Conservation (phyloP, 2,797 vertebrate species). For the Phylloscopus collybita region DNA sequence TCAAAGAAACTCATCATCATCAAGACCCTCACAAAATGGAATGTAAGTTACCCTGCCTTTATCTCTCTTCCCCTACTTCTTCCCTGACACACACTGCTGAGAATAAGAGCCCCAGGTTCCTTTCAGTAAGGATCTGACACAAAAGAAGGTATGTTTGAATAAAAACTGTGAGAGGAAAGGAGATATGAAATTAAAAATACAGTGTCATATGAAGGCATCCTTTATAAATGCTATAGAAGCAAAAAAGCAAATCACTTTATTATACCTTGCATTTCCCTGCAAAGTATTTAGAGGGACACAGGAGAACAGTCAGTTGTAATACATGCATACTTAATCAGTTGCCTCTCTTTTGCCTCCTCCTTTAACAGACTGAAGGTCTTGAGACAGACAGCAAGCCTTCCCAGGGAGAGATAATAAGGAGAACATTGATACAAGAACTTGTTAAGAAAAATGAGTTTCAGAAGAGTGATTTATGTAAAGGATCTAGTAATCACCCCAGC, state of each 20-base stretch:
- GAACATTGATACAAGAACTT: conserved; percentile 18
- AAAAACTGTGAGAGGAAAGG: not conserved
- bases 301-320: not conserved
- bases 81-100: not conserved
- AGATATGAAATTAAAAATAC: not conserved
- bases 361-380: not conserved
- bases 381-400: not conserved
- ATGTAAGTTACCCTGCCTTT: not conserved
- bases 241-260: not conserved
- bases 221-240: not conserved
- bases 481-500: conserved; percentile 20
- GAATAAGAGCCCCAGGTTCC: not conserved
- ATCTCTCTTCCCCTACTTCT: not conserved
- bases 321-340: not conserved
- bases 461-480: conserved; percentile 24
- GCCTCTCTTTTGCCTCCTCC: not conserved
- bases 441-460: conserved; percentile 42
- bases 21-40: not conserved
- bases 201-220: not conserved
- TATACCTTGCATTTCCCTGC: not conserved
- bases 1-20: not conserved
- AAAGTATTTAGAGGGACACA: not conserved
- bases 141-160: not conserved
- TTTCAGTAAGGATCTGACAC: not conserved
- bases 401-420: conserved; percentile 3